Base-by-base conservation (phyloP, 2,113 vertebrate species). In the Microtus ochrogaster region DNA sequence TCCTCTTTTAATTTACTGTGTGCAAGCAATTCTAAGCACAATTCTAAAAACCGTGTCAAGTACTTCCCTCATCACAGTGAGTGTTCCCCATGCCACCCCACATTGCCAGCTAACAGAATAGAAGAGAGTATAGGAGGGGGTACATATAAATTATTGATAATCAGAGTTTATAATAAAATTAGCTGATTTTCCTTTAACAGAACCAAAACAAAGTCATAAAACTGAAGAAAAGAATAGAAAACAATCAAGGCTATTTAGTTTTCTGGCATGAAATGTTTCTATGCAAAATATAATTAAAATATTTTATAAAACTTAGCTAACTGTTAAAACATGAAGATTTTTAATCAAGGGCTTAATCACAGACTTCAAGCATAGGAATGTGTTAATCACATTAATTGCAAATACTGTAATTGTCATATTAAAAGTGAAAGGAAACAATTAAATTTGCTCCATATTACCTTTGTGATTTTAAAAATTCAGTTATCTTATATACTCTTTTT, bases 241-340 rank as follows among this genome's bases (percentile, higher is more conserved):
- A 81, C 3, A 83, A 77, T 86, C 26, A 89, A 36, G 5, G 2
- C 90, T 73, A 87, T 73, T n/a, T 3, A 55, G 24, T 0, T 81
- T 84, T 90, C 55, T 33, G 39, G 65, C 0, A 85, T 58, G 28
- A 79, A 16, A 36, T 79, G 49, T 76, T 93, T 61, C 47, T 66
- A 63, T 76, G 12, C 33, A 63, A 90, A 87, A 76, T 90, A 74
- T 28, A 92, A 79, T 65, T 87, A 78, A 90, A 95, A 66, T 19
- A 88, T 90, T 66, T 85, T 39, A 96, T 52, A 96, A 91, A 92
- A 7, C 3, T 83, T 91, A 58, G n/a, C 76, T 68, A 76, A 92
- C 66, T 49, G 41, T 5, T 96, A 87, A 73, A 58, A 58, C 58
- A 66, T 33, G 78, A 76, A 30, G 36, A 33, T n/a, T 81, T 81